Conservation (phyloP, 1,140 invertebrate species). For the Frieseomelitta varia region DNA sequence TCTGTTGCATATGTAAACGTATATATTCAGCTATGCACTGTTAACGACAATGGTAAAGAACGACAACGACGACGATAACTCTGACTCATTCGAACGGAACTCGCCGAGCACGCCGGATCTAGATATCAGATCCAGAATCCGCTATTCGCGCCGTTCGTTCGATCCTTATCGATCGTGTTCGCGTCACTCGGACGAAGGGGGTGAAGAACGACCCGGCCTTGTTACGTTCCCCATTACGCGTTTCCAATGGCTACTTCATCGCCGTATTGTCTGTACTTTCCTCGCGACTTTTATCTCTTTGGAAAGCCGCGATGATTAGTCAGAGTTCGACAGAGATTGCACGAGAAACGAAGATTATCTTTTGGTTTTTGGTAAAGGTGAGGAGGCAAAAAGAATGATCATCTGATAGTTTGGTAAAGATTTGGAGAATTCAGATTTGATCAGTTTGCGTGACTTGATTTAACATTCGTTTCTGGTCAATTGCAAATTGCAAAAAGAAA, state of each 20-base stretch:
- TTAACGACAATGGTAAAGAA: constrained; percentile 13
- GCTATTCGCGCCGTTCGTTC: constrained; percentile 27
- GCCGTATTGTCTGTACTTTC: neutral
- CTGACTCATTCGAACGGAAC: constrained; percentile 63
- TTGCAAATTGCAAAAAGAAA: no score
- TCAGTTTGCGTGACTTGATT: no score
- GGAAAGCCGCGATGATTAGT: neutral
- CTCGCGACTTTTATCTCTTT: neutral
- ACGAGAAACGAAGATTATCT: neutral
- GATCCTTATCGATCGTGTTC: constrained; percentile 42
- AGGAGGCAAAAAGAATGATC: neutral
- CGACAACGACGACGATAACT: constrained; percentile 25
- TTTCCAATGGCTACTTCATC: neutral
- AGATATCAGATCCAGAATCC: constrained; percentile 56
- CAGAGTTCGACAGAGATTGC: no score
- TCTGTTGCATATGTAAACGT: neutral
- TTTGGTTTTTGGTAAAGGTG: no score
- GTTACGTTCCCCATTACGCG: constrained; percentile 9
- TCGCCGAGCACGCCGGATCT: constrained; percentile 53
- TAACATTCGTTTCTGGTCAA: no score
- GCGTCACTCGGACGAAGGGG: constrained; percentile 29
- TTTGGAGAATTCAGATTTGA: no score
- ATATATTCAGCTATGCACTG: neutral
- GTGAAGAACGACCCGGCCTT: constrained; percentile 79
- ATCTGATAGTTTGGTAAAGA: neutral